Conservation (phyloP, 1,140 invertebrate genomes). For the Cyrtorhinus lividipennis region DNA sequence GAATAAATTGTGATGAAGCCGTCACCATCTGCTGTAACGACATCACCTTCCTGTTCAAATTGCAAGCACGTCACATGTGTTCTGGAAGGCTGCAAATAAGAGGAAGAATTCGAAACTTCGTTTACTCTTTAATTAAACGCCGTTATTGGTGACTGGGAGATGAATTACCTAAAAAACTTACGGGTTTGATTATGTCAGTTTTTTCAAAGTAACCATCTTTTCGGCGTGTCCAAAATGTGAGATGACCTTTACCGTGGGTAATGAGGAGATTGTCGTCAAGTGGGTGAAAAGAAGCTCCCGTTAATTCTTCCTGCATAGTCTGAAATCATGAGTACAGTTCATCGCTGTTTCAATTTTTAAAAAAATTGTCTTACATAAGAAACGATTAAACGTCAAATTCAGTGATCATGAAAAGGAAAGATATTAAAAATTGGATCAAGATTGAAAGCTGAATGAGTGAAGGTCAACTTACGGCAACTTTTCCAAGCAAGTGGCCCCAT, state of each 20-base stretch:
- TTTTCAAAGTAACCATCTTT: conserved; percentile 79
- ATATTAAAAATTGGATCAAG: background rate
- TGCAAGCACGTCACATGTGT: conserved; percentile 72
- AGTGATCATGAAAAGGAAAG: too few species aligned
- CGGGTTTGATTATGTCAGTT: conserved; percentile 71
- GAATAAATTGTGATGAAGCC: conserved; percentile 90
- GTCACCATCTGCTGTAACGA: conserved; percentile 85
- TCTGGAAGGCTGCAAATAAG: conserved; percentile 45
- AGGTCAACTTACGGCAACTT: conserved; percentile 59
- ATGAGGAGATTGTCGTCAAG: conserved; percentile 83
- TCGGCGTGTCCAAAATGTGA: conserved; percentile 81
- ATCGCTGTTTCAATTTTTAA: too few species aligned
- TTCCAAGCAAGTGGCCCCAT: conserved; percentile 72
- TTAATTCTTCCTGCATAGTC: conserved; percentile 77
- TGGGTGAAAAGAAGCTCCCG: conserved; percentile 83
- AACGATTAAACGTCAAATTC: too few species aligned
- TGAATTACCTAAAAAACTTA: conserved; percentile 34
- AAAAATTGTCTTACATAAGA: too few species aligned
- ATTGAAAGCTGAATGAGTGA: background rate
- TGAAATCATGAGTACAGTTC: conserved; percentile 33
- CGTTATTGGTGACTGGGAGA: too few species aligned
- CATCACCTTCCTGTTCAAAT: conserved; percentile 84
- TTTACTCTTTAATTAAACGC: too few species aligned
- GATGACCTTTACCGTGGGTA: conserved; percentile 80
- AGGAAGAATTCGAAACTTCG: background rate